Evolutionary conservation across 2,113 vertebrate genomes (phyloP).

Genomic region (Lagopus leucura): DNA sequence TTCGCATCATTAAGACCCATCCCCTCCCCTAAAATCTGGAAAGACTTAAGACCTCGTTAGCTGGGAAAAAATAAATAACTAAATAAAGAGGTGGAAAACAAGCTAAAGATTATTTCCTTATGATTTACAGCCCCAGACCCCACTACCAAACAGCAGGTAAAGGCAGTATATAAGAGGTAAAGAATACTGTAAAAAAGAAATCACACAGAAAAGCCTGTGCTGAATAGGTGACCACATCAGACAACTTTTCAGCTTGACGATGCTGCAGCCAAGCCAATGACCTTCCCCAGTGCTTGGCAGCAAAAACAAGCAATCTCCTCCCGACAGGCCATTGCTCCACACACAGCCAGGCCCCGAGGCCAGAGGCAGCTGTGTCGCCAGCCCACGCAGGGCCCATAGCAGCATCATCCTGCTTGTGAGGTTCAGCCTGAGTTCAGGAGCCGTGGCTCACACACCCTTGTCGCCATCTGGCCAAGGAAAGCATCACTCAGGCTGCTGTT

Average conservation of each 20-base stretch:
- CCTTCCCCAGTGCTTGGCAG: not conserved
- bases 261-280: not conserved
- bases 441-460: not conserved
- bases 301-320: not conserved
- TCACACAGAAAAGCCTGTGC: not conserved
- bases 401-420: not conserved
- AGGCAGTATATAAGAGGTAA: not conserved
- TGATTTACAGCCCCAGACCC: not conserved
- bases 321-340: not conserved
- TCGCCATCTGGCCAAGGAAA: slow-evolving; percentile 43
- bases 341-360: not conserved
- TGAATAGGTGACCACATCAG: not conserved
- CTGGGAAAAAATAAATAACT: no score
- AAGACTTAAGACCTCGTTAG: not conserved
- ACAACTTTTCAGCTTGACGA: not conserved
- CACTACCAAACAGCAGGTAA: not conserved
- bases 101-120: not conserved
- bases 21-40: not conserved
- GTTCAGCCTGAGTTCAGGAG: slow-evolving; percentile 60
- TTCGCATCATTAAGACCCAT: slow-evolving; percentile 26
- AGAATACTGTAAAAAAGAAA: not conserved
- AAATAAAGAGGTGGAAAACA: not conserved
- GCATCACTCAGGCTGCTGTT: not conserved
- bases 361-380: not conserved
- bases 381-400: not conserved